Evolutionary conservation across 2,113 vertebrate genomes (phyloP).

Genomic region (Pica pica): DNA sequence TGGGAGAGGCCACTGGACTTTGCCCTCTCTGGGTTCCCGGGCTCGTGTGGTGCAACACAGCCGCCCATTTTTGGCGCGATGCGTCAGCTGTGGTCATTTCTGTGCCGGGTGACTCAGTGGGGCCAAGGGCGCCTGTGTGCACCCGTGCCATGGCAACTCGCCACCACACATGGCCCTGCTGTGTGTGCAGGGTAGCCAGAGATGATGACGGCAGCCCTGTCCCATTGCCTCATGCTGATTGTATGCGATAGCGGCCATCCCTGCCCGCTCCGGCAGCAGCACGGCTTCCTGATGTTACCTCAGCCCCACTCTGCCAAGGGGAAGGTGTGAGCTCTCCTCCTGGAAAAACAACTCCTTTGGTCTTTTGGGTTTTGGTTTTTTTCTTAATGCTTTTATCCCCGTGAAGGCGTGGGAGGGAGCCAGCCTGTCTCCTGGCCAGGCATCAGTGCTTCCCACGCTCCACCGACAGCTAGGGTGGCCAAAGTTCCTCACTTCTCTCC

Average conservation of each 20-base stretch:
- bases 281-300: background rate
- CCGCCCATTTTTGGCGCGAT: fast-evolving
- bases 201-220: background rate
- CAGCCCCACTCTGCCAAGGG: background rate
- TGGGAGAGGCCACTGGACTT: background rate
- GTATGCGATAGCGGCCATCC: background rate
- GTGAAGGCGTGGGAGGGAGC: background rate
- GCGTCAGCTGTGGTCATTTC: background rate
- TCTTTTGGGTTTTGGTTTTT: background rate
- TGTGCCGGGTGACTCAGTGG: background rate
- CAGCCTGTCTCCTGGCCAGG: background rate
- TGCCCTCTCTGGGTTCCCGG: fast-evolving
- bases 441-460: background rate
- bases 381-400: background rate
- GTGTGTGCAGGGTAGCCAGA: background rate
- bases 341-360: background rate
- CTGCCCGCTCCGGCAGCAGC: background rate
- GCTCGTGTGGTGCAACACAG: fast-evolving
- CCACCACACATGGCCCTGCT: background rate
- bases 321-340: background rate
- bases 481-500: background rate
- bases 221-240: conserved; percentile 9
- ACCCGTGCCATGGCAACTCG: background rate
- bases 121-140: background rate
- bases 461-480: fast-evolving